Conservation (phyloP, 2,797 vertebrate species). For the Syngnathus rostellatus region DNA sequence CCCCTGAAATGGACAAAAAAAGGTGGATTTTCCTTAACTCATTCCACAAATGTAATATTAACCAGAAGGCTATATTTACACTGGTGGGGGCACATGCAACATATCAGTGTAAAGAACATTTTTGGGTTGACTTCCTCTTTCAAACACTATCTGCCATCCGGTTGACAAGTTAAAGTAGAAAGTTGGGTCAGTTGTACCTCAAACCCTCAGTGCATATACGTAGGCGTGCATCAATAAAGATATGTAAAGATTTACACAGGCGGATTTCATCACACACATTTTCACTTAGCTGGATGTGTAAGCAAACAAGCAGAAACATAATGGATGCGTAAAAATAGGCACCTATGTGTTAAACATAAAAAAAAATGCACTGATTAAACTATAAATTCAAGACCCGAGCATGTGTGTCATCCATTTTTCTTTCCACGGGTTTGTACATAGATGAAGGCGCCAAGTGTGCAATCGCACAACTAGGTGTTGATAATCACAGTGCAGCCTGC, state of each 20-base stretch:
- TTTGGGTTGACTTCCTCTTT: no score
- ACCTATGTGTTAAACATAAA: neutral
- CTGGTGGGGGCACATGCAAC: no score
- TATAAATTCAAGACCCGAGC: neutral
- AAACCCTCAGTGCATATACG: no score
- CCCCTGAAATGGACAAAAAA: no score
- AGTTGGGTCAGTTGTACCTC: no score
- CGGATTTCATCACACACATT: constrained; percentile 9
- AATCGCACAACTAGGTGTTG: constrained; percentile 29
- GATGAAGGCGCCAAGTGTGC: neutral
- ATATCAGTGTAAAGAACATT: no score
- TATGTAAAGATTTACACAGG: constrained; percentile 22
- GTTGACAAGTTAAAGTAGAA: no score
- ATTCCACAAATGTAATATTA: no score
- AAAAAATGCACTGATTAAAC: neutral
- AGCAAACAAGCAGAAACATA: neutral
- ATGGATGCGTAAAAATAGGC: neutral
- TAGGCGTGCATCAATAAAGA: neutral
- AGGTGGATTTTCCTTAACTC: no score
- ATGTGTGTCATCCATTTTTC: neutral
- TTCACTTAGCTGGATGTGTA: constrained; percentile 14
- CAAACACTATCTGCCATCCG: no score
- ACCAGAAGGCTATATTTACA: no score
- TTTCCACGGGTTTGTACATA: neutral
- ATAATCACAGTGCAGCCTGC: constrained; percentile 61